Conservation (phyloP, 92 coral and sea anemone genomes). For the Bergia sp. region DNA sequence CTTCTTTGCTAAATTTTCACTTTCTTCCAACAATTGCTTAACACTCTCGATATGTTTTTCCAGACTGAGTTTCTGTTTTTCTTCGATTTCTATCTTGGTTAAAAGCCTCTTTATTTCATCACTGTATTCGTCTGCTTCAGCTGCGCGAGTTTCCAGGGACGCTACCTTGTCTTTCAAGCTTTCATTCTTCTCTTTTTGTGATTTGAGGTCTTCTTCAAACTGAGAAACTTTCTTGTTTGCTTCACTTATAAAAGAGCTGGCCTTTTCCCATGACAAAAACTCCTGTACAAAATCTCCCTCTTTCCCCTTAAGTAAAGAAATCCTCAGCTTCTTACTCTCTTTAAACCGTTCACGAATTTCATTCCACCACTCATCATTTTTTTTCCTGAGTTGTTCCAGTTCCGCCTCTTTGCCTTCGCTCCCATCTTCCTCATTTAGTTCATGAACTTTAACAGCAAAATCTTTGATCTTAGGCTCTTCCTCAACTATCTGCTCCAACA, state of each 20-base stretch:
- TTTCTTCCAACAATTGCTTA: slow-evolving; percentile 75
- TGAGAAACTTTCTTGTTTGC: slow-evolving; percentile 46
- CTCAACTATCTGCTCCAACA: slow-evolving; percentile 52
- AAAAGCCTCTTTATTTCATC: slow-evolving; percentile 72
- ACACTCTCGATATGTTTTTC: slow-evolving; percentile 64
- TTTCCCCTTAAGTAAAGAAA: slow-evolving; percentile 69
- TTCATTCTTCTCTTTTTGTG: slow-evolving; percentile 26
- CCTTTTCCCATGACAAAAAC: slow-evolving; percentile 74
- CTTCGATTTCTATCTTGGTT: slow-evolving; percentile 63
- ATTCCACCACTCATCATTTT: slow-evolving; percentile 66
- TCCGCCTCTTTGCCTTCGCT: slow-evolving; percentile 46
- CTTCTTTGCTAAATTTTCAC: slow-evolving; percentile 64
- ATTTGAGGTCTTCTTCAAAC: slow-evolving; percentile 38
- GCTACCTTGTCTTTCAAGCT: slow-evolving; percentile 14
- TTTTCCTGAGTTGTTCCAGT: slow-evolving; percentile 53
- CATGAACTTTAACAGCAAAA: slow-evolving; percentile 36
- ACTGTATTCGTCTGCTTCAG: slow-evolving; percentile 33
- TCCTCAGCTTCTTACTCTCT: slow-evolving; percentile 72
- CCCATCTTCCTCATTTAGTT: slow-evolving; percentile 25
- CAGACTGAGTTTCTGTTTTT: slow-evolving; percentile 66
- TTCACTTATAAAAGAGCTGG: slow-evolving; percentile 69
- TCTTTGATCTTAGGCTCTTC: slow-evolving; percentile 52
- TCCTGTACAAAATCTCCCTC: slow-evolving; percentile 73
- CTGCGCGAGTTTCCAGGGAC: slow-evolving; percentile 11
- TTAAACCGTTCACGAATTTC: slow-evolving; percentile 68